Evolutionary conservation across 2,113 vertebrate species (phyloP).

Genomic region (Actenoides lindsayi): DNA sequence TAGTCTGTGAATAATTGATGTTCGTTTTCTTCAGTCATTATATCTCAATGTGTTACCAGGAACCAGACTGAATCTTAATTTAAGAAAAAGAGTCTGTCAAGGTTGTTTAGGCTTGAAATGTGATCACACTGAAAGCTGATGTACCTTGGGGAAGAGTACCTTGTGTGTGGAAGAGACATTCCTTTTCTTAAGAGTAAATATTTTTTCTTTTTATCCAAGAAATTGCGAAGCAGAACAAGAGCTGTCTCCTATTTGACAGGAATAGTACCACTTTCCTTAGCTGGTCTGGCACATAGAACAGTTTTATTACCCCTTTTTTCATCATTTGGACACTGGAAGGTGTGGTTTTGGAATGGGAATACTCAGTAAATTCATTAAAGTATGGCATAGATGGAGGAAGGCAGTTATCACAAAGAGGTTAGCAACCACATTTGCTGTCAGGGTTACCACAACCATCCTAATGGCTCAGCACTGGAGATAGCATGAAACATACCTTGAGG

Average conservation of each 20-base stretch:
- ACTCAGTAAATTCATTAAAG: not conserved
- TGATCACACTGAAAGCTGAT: not conserved
- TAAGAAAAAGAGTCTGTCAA: not conserved
- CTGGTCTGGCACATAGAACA: not conserved
- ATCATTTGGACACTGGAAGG: not conserved
- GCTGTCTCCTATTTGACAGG: not conserved
- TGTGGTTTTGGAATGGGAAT: not conserved
- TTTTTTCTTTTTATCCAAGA: not conserved
- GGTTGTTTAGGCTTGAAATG: not conserved
- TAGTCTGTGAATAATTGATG: slow-evolving; percentile 58
- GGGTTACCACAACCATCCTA: not conserved
- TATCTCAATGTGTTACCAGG: slow-evolving; percentile 17
- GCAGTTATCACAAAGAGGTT: not conserved
- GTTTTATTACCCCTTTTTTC: not conserved
- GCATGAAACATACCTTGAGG: not conserved
- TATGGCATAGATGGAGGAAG: not conserved
- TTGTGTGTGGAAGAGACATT: not conserved
- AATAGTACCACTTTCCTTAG: not conserved
- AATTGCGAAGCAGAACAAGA: not conserved
- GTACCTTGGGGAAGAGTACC: not conserved
- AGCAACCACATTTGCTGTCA: not conserved
- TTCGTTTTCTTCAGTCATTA: slow-evolving; percentile 48
- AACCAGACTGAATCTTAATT: slow-evolving; percentile 42
- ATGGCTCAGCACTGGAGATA: not conserved
- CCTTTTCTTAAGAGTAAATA: not conserved